Evolutionary conservation across 2,113 vertebrate genomes (phyloP).

Genomic region (Raja brachyura): DNA sequence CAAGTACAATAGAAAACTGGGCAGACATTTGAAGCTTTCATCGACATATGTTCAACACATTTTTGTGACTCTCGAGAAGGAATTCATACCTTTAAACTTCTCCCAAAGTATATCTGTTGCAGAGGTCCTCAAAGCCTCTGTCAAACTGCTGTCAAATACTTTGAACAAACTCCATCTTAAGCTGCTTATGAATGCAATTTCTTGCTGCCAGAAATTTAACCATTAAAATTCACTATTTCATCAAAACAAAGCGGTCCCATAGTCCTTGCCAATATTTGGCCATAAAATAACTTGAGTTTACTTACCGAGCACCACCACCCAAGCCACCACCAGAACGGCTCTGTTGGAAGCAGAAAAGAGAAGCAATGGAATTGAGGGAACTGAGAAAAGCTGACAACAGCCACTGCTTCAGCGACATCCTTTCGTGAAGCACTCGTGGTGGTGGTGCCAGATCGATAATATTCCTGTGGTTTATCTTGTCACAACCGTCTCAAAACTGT

Average conservation of each 20-base stretch:
- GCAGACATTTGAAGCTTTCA: background rate
- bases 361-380: constrained; percentile 7
- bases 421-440: background rate
- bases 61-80: background rate
- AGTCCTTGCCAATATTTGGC: background rate
- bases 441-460: no score
- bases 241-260: background rate
- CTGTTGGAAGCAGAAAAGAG: background rate
- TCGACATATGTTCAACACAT: background rate
- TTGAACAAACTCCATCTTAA: background rate
- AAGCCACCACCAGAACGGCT: no score
- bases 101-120: background rate
- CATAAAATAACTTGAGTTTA: background rate
- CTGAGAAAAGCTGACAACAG: background rate
- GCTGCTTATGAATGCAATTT: background rate
- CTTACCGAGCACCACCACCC: background rate
- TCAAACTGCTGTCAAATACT: background rate
- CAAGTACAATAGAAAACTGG: background rate
- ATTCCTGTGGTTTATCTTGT: background rate
- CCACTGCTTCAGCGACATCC: background rate
- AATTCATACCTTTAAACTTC: background rate
- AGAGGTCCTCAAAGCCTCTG: background rate
- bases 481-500: background rate
- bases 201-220: background rate
- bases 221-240: background rate